These are phyloP conservation scores for Arenaria interpres DNA, from an alignment of 2,113 vertebrate species.

Conservation along the genomic window DNA sequence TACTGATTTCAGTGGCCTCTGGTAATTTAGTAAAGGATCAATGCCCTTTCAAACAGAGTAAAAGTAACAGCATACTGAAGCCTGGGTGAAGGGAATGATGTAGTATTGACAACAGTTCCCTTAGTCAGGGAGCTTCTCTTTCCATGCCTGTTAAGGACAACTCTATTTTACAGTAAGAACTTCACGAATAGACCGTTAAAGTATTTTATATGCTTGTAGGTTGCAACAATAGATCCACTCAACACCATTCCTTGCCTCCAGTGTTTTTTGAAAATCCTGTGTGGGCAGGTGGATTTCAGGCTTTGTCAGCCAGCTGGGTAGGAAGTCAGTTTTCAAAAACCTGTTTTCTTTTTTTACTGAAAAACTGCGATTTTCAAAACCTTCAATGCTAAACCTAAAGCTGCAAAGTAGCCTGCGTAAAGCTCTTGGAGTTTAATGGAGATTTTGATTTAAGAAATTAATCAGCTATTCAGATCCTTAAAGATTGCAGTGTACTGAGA, in stretches of 20 bases:
- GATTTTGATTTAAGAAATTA: neutral
- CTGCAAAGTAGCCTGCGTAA: neutral
- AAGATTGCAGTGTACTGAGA: neutral
- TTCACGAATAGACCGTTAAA: neutral
- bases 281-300: neutral
- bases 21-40: neutral
- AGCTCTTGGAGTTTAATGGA: neutral
- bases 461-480: neutral
- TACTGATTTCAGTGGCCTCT: neutral
- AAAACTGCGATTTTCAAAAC: neutral
- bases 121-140: neutral
- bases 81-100: neutral
- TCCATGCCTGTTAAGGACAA: neutral
- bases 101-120: neutral
- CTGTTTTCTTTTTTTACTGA: neutral
- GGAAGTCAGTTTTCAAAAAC: neutral
- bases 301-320: neutral
- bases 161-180: neutral
- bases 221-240: neutral
- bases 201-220: neutral
- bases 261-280: neutral
- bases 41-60: neutral
- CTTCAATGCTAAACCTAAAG: neutral
- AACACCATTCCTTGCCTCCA: neutral
- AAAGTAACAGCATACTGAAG: neutral